These are phyloP conservation scores for Gobius niger DNA, from an alignment of 2,113 vertebrate genomes.

Conservation along the genomic window DNA sequence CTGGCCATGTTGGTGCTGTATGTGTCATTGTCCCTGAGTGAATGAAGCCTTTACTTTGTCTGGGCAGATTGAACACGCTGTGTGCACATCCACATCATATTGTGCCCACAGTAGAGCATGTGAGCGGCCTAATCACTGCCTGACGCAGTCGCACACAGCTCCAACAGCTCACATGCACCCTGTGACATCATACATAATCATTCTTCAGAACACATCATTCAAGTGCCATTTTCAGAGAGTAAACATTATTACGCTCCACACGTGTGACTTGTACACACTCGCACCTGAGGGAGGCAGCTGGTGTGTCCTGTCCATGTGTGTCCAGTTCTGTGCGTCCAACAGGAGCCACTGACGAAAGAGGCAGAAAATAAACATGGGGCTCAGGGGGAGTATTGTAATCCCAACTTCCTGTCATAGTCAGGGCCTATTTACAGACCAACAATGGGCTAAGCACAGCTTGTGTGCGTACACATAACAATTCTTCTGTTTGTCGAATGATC, in stretches of 20 bases:
- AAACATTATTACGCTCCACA: slow-evolving; percentile 48
- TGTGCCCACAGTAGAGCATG: slow-evolving; percentile 51
- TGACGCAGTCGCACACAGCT: slow-evolving; percentile 26
- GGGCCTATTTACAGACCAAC: slow-evolving; percentile 73
- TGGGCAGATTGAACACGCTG: slow-evolving; percentile 44
- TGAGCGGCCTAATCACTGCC: slow-evolving; percentile 50
- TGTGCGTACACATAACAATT: slow-evolving; percentile 35
- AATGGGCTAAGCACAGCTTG: slow-evolving; percentile 63
- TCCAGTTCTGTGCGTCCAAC: slow-evolving; percentile 19
- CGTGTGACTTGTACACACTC: slow-evolving; percentile 26
- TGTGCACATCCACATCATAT: slow-evolving; percentile 45
- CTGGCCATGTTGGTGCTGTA: slow-evolving; percentile 61
- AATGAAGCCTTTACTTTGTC: slow-evolving; percentile 74
- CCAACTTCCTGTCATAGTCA: slow-evolving; percentile 74
- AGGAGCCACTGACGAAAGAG: slow-evolving; percentile 67
- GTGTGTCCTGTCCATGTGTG: slow-evolving; percentile 43
- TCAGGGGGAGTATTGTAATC: slow-evolving; percentile 76
- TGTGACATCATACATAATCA: slow-evolving; percentile 38
- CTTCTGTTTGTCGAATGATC: slow-evolving; percentile 31
- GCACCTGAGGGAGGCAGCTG: slow-evolving; percentile 57
- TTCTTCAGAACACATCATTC: slow-evolving; percentile 17
- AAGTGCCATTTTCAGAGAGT: slow-evolving; percentile 42
- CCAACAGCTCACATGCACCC: slow-evolving; percentile 10
- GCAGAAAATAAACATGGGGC: slow-evolving; percentile 73
- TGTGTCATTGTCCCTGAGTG: slow-evolving; percentile 72